These are phyloP conservation scores for Achatina immaculata DNA, from an alignment of 1,140 invertebrate genomes.

Conservation along the genomic window DNA sequence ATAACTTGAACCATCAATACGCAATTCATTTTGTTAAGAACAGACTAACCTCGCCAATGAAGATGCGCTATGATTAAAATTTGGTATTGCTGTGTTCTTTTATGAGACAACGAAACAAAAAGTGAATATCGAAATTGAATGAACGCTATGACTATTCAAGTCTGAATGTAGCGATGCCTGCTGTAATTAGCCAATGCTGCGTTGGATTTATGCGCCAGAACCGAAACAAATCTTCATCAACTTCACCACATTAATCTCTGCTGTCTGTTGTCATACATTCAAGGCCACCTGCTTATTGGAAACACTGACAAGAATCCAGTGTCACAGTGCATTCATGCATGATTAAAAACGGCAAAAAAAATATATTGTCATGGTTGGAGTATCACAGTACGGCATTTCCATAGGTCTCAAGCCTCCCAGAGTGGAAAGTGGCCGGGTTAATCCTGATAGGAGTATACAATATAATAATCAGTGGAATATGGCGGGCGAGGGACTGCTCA, in stretches of 20 bases:
- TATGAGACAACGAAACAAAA: not conserved
- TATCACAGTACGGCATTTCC: too few species aligned
- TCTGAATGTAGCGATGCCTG: slow-evolving; percentile 1
- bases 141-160: slow-evolving; percentile 10
- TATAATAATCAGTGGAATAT: too few species aligned
- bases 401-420: too few species aligned
- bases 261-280: not conserved
- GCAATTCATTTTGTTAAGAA: slow-evolving; percentile 10
- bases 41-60: not conserved
- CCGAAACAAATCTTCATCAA: not conserved
- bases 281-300: not conserved
- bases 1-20: slow-evolving; percentile 19
- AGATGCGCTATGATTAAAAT: slow-evolving; percentile 17
- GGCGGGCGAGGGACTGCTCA: too few species aligned
- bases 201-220: not conserved
- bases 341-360: too few species aligned
- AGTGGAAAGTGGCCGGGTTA: too few species aligned
- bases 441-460: too few species aligned
- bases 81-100: slow-evolving; percentile 2
- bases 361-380: too few species aligned
- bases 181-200: not conserved
- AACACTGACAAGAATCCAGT: not conserved
- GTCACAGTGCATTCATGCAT: too few species aligned
- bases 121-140: slow-evolving; percentile 15
- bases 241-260: slow-evolving; percentile 8